Evolutionary conservation across 2,888 invertebrate species (phyloP).

Genomic region (Ophion costatus): DNA sequence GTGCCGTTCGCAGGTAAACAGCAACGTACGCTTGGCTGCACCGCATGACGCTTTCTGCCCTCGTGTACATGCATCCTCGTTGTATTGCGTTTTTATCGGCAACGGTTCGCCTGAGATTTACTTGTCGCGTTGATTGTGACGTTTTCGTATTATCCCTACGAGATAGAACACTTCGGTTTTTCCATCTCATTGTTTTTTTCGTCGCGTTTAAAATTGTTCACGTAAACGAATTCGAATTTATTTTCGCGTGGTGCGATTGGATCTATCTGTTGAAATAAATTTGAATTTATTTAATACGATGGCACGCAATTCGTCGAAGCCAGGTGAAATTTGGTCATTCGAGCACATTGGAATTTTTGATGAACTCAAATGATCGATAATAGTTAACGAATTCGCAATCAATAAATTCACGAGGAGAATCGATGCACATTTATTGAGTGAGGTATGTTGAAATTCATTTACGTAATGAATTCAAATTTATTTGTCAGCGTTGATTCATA

Average conservation of each 20-base stretch:
- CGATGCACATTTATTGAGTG: neutral
- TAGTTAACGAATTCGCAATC: neutral
- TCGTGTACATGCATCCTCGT: conserved; percentile 82
- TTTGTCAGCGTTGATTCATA: neutral
- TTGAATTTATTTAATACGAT: neutral
- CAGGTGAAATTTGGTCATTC: neutral
- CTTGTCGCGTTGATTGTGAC: neutral
- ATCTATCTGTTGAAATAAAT: neutral
- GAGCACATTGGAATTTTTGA: too few species aligned
- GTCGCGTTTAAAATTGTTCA: neutral
- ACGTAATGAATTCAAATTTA: neutral
- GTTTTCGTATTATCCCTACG: neutral
- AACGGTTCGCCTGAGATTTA: conserved; percentile 75
- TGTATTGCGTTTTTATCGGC: conserved; percentile 80
- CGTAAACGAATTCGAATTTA: neutral
- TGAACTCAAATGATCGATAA: too few species aligned
- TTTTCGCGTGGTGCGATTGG: neutral
- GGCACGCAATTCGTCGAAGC: neutral
- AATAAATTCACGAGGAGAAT: neutral
- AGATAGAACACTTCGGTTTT: neutral
- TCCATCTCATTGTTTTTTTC: neutral
- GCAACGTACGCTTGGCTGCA: conserved; percentile 84
- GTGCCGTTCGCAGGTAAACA: conserved; percentile 93
- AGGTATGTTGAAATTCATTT: neutral
- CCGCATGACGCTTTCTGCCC: conserved; percentile 83